These are phyloP conservation scores for Meliscaeva auricollis DNA, from an alignment of 2,888 invertebrate genomes.

Conservation along the genomic window DNA sequence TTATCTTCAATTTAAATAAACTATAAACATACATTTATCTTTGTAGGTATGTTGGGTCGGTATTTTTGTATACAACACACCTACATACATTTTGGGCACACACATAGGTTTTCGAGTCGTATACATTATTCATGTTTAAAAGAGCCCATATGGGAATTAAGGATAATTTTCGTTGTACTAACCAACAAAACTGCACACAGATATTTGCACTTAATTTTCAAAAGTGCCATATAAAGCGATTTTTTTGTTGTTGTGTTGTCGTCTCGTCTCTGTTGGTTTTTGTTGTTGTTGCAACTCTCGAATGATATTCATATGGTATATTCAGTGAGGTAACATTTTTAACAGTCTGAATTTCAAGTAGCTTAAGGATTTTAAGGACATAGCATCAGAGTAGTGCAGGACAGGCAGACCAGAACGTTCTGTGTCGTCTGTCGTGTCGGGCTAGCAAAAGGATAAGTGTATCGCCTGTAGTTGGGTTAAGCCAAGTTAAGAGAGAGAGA, in stretches of 20 bases:
- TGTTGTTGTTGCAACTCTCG: slow-evolving; percentile 1
- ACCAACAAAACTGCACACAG: slow-evolving; percentile 36
- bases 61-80: neutral
- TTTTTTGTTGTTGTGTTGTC: neutral
- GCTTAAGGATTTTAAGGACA: slow-evolving; percentile 27
- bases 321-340: slow-evolving; percentile 39
- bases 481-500: neutral
- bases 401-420: no score
- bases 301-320: slow-evolving; percentile 18
- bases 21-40: neutral
- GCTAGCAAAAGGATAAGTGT: slow-evolving; percentile 8
- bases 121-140: slow-evolving; percentile 65
- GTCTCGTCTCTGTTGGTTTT: neutral
- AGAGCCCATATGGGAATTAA: slow-evolving; percentile 64
- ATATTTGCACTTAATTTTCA: slow-evolving; percentile 64
- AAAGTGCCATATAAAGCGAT: neutral
- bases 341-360: slow-evolving; percentile 36
- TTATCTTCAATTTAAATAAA: neutral
- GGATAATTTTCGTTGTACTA: slow-evolving; percentile 61
- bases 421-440: neutral
- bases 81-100: neutral
- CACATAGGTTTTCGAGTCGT: neutral
- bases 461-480: neutral
- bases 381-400: neutral
- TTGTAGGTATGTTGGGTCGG: neutral